Percentiles rank a stretch among this genome's conserved stretches.
Evolutionary conservation across 2,888 invertebrate species (phyloP).

Genomic region (Plemyria rubiginata): DNA sequence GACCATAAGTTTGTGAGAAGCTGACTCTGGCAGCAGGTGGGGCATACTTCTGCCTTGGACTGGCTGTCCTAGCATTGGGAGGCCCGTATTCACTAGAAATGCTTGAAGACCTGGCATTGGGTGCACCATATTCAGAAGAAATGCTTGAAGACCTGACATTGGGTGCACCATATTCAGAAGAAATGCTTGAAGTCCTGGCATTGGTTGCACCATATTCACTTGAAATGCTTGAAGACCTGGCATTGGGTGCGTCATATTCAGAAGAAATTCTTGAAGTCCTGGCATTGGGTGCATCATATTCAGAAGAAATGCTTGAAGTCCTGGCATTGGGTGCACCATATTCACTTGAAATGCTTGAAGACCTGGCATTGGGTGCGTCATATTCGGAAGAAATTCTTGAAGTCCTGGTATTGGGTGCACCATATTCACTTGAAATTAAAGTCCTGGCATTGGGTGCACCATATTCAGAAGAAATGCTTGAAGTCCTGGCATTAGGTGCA

Average conservation of each 20-base stretch:
- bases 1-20: slow-evolving; percentile 41
- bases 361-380: slow-evolving; percentile 40
- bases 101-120: slow-evolving; percentile 4
- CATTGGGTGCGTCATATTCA: slow-evolving; percentile 17
- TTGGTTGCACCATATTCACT: slow-evolving; percentile 38
- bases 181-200: slow-evolving; percentile 27
- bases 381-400: slow-evolving; percentile 31
- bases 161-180: slow-evolving; percentile 29
- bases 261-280: slow-evolving; percentile 4
- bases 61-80: slow-evolving; percentile 20
- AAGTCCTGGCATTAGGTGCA: slow-evolving; percentile 7
- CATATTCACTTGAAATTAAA: slow-evolving; percentile 16
- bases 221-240: slow-evolving; percentile 33
- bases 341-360: slow-evolving; percentile 21
- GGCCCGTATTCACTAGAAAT: slow-evolving; percentile 13
- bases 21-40: slow-evolving; percentile 30
- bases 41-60: slow-evolving; percentile 32
- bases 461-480: slow-evolving; percentile 12
- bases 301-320: slow-evolving; percentile 8
- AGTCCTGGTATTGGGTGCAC: slow-evolving; percentile 15
- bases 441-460: slow-evolving; percentile 12
- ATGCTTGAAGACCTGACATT: slow-evolving; percentile 6
- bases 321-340: slow-evolving; percentile 12
- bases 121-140: slow-evolving; percentile 19
- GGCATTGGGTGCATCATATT: slow-evolving; percentile 17